Evolutionary conservation across 1,140 invertebrate species (phyloP).

Genomic region (Tetramorium parvispinum): DNA sequence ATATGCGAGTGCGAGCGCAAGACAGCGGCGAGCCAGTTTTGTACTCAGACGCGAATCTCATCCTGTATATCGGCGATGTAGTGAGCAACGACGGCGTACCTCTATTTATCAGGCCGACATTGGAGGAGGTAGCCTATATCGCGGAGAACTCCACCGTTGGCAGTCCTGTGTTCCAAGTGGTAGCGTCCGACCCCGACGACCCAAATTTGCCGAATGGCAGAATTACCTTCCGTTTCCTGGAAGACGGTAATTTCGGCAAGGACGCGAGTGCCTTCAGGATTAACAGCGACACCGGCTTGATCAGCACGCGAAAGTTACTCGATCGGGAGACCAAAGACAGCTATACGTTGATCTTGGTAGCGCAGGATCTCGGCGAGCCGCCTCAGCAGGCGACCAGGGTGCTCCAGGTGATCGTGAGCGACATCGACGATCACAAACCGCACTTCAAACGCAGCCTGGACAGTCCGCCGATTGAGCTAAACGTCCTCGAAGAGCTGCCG

Average conservation of each 20-base stretch:
- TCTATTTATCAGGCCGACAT: conserved; percentile 89
- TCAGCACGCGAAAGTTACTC: conserved; percentile 89
- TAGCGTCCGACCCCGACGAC: conserved; percentile 92
- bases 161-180: conserved; percentile 91
- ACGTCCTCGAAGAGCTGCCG: conserved; percentile 89
- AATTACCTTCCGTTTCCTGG: conserved; percentile 90
- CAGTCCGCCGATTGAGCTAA: conserved; percentile 88
- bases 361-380: conserved; percentile 91
- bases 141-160: conserved; percentile 92
- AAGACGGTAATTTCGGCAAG: conserved; percentile 87
- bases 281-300: conserved; percentile 89
- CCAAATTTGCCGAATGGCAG: conserved; percentile 90
- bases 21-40: conserved; percentile 90
- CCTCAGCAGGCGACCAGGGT: conserved; percentile 91
- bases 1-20: conserved; percentile 89
- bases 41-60: conserved; percentile 88
- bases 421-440: conserved; percentile 93
- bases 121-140: conserved; percentile 90
- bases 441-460: conserved; percentile 90
- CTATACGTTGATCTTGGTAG: conserved; percentile 91
- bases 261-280: conserved; percentile 90
- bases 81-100: conserved; percentile 94
- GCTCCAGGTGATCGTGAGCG: conserved; percentile 89
- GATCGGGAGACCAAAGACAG: conserved; percentile 91
- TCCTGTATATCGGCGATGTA: conserved; percentile 92